Percentiles rank a stretch among this genome's conserved stretches.
Conservation (phyloP, 2,888 invertebrate genomes). For the Yponomeuta cagnagella region DNA sequence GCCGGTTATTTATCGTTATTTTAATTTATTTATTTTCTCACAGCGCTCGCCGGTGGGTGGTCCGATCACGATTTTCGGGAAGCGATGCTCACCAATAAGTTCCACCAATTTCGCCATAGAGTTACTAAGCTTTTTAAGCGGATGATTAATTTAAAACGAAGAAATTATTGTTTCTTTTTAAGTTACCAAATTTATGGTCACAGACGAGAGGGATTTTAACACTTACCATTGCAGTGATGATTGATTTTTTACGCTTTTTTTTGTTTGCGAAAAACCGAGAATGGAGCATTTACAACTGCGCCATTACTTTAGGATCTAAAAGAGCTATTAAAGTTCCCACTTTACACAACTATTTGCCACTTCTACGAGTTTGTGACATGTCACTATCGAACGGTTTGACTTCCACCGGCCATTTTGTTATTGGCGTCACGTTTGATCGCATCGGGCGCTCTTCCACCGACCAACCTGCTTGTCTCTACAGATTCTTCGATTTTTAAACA, state of each 20-base stretch:
- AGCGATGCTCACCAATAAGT: slow-evolving; percentile 63
- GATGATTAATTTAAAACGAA: not conserved
- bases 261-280: not conserved
- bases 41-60: slow-evolving; percentile 66
- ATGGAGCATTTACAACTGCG: not conserved
- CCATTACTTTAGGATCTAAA: not conserved
- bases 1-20: slow-evolving; percentile 73
- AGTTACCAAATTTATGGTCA: not conserved
- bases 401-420: slow-evolving; percentile 54
- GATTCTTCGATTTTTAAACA: not conserved
- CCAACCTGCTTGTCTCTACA: not conserved
- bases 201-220: too few relatives aligned
- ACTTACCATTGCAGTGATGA: too few relatives aligned
- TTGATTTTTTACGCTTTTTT: too few relatives aligned
- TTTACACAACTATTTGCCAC: not conserved
- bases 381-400: slow-evolving; percentile 18
- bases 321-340: not conserved
- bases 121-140: slow-evolving; percentile 23
- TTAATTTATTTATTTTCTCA: slow-evolving; percentile 73
- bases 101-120: slow-evolving; percentile 63
- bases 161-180: not conserved
- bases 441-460: slow-evolving; percentile 47
- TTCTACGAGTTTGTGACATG: not conserved
- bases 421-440: slow-evolving; percentile 44
- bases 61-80: slow-evolving; percentile 70